Conservation (phyloP, 1,140 invertebrate species). For the Scaptomyza hsui region DNA sequence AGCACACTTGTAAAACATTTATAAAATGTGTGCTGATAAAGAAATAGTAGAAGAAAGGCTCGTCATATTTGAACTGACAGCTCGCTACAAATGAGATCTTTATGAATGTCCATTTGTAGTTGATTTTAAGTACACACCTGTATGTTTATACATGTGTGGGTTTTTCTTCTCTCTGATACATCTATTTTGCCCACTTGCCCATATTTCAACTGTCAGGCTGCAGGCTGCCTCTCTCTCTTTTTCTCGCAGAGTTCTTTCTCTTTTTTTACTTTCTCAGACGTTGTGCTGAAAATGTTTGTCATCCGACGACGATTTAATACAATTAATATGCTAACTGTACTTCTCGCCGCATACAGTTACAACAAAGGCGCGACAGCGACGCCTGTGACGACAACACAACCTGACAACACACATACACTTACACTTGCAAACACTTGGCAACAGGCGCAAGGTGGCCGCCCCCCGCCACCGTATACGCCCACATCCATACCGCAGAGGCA, state of each 20-base stretch:
- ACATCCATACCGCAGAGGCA: conserved; percentile 22
- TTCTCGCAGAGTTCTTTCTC: not conserved
- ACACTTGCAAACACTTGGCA: conserved; percentile 51
- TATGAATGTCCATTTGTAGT: not conserved
- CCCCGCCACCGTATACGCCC: conserved; percentile 12
- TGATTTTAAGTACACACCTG: not conserved
- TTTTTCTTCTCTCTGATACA: not conserved
- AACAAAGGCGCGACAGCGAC: conserved; percentile 50
- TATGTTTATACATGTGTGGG: not conserved
- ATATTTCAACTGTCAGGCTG: conserved; percentile 46
- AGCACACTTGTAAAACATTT: conserved; percentile 51
- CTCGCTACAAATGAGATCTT: conserved; percentile 4
- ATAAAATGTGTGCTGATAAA: conserved; percentile 43
- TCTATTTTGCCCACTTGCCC: conserved; percentile 61
- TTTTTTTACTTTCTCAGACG: conserved; percentile 13
- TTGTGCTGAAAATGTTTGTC: conserved; percentile 45
- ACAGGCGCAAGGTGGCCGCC: conserved; percentile 72
- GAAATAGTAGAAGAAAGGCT: conserved; percentile 48
- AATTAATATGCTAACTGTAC: conserved; percentile 83
- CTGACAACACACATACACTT: conserved; percentile 14
- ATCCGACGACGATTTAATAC: conserved; percentile 73
- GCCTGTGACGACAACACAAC: conserved; percentile 34
- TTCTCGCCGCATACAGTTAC: conserved; percentile 68
- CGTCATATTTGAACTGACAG: conserved; percentile 29
- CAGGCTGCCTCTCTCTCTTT: not conserved